A percentile compares a stretch with the other conserved stretches of the same genome.
phyloP scores from a whole-genome alignment of 2,113 vertebrate genomes.

The Heterocephalus glaber region DNA sequence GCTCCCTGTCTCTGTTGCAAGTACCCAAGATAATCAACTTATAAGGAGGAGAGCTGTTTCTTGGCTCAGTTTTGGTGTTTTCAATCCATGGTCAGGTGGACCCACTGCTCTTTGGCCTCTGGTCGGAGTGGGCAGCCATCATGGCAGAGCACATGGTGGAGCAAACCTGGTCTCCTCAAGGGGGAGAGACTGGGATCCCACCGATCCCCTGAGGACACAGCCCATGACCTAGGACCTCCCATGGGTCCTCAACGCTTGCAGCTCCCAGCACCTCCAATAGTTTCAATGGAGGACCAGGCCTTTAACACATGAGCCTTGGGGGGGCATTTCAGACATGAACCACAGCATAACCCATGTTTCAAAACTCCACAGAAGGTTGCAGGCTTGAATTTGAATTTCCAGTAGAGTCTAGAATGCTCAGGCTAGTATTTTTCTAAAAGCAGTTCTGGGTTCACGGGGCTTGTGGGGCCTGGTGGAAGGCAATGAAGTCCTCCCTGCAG shows the following conservation, averaged over 20 bases:
- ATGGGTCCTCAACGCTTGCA: not conserved
- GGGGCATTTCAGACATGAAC: not conserved
- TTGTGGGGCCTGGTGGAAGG: not conserved
- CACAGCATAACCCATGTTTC: fast-evolving
- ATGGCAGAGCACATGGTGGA: fast-evolving
- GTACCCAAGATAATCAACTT: not conserved
- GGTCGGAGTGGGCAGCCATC: not conserved
- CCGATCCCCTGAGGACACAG: not conserved
- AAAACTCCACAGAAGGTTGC: fast-evolving
- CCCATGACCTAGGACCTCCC: not conserved
- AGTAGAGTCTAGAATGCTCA: fast-evolving
- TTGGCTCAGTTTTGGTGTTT: not conserved
- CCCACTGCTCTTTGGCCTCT: not conserved
- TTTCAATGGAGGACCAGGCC: too few species aligned
- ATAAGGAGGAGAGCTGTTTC: not conserved
- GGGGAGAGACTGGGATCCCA: not conserved
- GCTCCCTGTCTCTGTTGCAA: not conserved
- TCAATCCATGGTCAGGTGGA: not conserved
- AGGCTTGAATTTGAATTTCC: not conserved
- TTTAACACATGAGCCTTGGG: not conserved
- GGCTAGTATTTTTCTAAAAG: not conserved
- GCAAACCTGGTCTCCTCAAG: not conserved
- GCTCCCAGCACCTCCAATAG: too few species aligned
- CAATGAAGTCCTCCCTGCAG: fast-evolving
- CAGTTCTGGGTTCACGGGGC: fast-evolving